Conservation (phyloP, 2,113 vertebrate species). For the Pipra filicauda region DNA sequence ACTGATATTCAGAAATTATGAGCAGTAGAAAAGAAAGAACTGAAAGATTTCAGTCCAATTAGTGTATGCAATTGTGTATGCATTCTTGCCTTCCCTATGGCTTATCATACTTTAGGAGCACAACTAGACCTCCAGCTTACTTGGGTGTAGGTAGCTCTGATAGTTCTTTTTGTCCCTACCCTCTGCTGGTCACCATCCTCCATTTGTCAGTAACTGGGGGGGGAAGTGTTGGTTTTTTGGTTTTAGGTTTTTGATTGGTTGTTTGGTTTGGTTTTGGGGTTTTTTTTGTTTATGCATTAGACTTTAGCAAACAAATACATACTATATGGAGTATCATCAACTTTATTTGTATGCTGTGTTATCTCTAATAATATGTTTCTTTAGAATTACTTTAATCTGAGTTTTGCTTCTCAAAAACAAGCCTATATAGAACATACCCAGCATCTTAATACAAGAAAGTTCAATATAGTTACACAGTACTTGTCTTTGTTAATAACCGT, state of each 20-base stretch:
- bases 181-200: background rate
- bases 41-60: background rate
- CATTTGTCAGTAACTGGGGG: background rate
- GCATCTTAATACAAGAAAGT: background rate
- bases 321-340: background rate
- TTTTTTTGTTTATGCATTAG: background rate
- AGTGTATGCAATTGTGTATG: background rate
- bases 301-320: background rate
- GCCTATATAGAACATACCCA: background rate
- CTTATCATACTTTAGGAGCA: background rate
- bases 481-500: background rate
- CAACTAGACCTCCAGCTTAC: background rate
- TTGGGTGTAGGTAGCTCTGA: background rate
- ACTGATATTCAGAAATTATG: background rate
- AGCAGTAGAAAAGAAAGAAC: background rate
- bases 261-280: background rate
- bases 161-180: background rate
- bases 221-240: background rate
- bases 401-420: background rate
- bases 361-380: background rate
- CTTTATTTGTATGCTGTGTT: background rate
- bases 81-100: background rate
- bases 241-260: background rate
- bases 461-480: background rate
- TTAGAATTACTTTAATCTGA: background rate